phyloP scores from a whole-genome alignment of 2,888 invertebrate species.

The Callyntrura guangdongensis region DNA sequence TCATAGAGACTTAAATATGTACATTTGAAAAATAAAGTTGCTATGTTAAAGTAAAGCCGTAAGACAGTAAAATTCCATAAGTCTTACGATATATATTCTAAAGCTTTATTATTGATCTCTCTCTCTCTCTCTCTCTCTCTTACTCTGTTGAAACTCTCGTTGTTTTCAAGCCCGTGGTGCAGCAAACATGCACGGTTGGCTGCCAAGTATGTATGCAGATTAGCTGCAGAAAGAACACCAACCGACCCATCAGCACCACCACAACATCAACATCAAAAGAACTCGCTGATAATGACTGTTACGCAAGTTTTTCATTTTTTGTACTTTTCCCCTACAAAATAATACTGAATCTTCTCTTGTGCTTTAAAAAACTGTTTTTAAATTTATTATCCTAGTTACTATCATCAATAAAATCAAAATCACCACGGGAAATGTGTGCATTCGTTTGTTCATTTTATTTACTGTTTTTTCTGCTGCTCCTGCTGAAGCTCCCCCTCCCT shows the following conservation, averaged over 20 bases:
- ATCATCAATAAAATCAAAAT: slow-evolving; percentile 50
- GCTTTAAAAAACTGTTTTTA: not conserved
- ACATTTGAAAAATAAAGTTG: no score
- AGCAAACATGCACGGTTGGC: no score
- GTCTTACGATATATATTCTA: no score
- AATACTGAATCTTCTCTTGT: not conserved
- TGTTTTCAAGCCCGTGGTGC: no score
- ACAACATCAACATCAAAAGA: not conserved
- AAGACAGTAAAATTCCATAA: no score
- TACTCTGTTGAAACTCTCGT: no score
- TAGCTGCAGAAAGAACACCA: not conserved
- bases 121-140: no score
- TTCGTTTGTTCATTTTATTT: not conserved
- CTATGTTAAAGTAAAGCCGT: no score
- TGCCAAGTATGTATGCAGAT: not conserved
- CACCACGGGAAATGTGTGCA: slow-evolving; percentile 40
- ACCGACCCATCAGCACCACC: not conserved
- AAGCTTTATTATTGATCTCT: no score
- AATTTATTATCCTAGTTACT: slow-evolving; percentile 8
- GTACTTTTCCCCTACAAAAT: not conserved
- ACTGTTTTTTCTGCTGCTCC: not conserved
- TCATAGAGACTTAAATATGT: no score
- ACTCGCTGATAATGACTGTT: not conserved
- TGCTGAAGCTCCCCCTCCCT: not conserved
- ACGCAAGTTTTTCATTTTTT: not conserved